Conservation (phyloP, 2,113 vertebrate species). For the Oryzias curvinotus region DNA sequence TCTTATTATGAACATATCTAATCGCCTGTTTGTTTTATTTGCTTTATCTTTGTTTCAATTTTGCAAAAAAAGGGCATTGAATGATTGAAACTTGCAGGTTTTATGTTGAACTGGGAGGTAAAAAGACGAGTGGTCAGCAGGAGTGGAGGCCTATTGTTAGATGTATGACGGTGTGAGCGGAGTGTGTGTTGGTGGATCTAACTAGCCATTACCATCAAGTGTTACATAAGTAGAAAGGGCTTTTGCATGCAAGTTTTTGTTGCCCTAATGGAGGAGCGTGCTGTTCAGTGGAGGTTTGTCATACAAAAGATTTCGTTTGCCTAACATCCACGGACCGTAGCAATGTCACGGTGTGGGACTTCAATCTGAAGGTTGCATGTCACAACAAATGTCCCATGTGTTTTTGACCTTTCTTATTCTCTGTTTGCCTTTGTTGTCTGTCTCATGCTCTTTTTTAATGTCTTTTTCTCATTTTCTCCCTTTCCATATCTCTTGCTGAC, state of each 20-base stretch:
- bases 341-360: background rate
- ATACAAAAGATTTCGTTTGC: slow-evolving; percentile 36
- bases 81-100: slow-evolving; percentile 14
- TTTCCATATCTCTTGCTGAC: slow-evolving; percentile 24
- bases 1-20: slow-evolving; percentile 8
- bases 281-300: slow-evolving; percentile 46
- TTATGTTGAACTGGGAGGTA: slow-evolving; percentile 38
- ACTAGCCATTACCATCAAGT: slow-evolving; percentile 68
- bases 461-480: slow-evolving; percentile 36
- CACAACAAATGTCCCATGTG: slow-evolving; percentile 27
- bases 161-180: slow-evolving; percentile 59
- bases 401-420: slow-evolving; percentile 25
- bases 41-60: background rate
- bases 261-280: slow-evolving; percentile 37
- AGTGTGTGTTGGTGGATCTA: slow-evolving; percentile 70
- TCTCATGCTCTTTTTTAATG: slow-evolving; percentile 8
- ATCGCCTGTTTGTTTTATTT: slow-evolving; percentile 3
- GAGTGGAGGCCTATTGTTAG: slow-evolving; percentile 60
- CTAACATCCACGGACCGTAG: slow-evolving; percentile 1
- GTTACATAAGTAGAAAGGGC: slow-evolving; percentile 59
- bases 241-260: slow-evolving; percentile 55
- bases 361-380: slow-evolving; percentile 34
- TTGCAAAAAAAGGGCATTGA: background rate
- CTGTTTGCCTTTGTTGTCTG: slow-evolving; percentile 38
- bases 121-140: slow-evolving; percentile 44